Evolutionary conservation across 2,113 vertebrate genomes (phyloP).

Genomic region (Scomber japonicus): DNA sequence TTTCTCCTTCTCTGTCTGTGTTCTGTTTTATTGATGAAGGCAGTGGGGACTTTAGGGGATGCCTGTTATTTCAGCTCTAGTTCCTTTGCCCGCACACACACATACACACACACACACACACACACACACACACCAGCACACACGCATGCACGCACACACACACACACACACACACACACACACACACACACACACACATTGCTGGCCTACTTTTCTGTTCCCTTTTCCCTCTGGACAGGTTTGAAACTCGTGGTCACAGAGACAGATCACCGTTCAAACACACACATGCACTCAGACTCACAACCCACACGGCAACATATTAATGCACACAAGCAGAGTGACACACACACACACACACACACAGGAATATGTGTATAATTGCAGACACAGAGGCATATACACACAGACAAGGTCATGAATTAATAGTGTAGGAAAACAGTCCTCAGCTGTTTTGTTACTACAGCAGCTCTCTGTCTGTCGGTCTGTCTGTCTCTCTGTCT

Average conservation of each 20-base stretch:
- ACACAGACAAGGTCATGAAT: slow-evolving; percentile 49
- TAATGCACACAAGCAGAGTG: slow-evolving; percentile 27
- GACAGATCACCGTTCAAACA: slow-evolving; percentile 50
- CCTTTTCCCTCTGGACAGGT: slow-evolving; percentile 68
- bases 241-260: slow-evolving; percentile 60
- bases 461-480: background rate
- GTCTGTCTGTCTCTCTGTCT: background rate
- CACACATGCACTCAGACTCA: slow-evolving; percentile 8
- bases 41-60: slow-evolving; percentile 73
- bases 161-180: slow-evolving; percentile 31
- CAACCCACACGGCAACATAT: background rate
- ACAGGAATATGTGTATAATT: slow-evolving; percentile 34
- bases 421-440: slow-evolving; percentile 16
- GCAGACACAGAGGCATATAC: background rate
- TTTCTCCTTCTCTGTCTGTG: slow-evolving; percentile 48
- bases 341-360: slow-evolving; percentile 21
- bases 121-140: slow-evolving; percentile 4
- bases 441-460: slow-evolving; percentile 29
- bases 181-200: slow-evolving; percentile 25
- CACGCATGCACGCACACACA: slow-evolving; percentile 32
- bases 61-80: slow-evolving; percentile 81
- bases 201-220: slow-evolving; percentile 75
- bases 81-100: slow-evolving; percentile 53
- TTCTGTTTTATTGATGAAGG: slow-evolving; percentile 83
- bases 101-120: slow-evolving; percentile 7